Evolutionary conservation across 2,888 invertebrate genomes (phyloP).

Genomic region (Standfussiana lucernea): DNA sequence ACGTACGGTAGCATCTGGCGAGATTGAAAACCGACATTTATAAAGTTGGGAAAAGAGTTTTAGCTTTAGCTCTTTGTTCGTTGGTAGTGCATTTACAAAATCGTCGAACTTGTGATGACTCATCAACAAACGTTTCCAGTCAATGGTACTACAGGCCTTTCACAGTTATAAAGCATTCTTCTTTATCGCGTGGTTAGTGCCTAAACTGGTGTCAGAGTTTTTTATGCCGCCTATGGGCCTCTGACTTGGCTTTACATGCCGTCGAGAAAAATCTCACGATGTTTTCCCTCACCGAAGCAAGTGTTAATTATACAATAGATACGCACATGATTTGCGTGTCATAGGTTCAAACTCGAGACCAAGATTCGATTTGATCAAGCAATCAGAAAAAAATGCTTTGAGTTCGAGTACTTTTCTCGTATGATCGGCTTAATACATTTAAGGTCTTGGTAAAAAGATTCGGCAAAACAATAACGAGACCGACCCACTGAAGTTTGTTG

Average conservation of each 20-base stretch:
- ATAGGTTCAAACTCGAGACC: too few relatives aligned
- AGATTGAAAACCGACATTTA: slow-evolving; percentile 31
- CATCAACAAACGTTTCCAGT: background rate
- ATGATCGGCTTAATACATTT: background rate
- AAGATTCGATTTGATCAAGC: too few relatives aligned
- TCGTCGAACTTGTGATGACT: background rate
- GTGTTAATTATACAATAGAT: too few relatives aligned
- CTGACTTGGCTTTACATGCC: too few relatives aligned
- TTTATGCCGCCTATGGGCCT: too few relatives aligned
- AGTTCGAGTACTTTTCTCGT: background rate
- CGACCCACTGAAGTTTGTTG: background rate
- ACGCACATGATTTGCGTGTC: too few relatives aligned
- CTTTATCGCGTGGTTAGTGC: too few relatives aligned
- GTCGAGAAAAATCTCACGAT: too few relatives aligned
- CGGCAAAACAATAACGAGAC: background rate
- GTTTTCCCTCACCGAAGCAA: too few relatives aligned
- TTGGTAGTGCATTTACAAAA: background rate
- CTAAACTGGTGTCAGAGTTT: too few relatives aligned
- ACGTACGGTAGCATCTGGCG: slow-evolving; percentile 48
- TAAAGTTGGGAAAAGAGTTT: background rate
- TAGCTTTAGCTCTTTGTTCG: background rate
- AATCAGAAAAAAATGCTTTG: too few relatives aligned
- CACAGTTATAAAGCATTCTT: too few relatives aligned
- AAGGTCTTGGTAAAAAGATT: background rate
- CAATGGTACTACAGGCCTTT: background rate